Evolutionary conservation across 1,140 invertebrate species (phyloP).

Genomic region (Delia radicum): DNA sequence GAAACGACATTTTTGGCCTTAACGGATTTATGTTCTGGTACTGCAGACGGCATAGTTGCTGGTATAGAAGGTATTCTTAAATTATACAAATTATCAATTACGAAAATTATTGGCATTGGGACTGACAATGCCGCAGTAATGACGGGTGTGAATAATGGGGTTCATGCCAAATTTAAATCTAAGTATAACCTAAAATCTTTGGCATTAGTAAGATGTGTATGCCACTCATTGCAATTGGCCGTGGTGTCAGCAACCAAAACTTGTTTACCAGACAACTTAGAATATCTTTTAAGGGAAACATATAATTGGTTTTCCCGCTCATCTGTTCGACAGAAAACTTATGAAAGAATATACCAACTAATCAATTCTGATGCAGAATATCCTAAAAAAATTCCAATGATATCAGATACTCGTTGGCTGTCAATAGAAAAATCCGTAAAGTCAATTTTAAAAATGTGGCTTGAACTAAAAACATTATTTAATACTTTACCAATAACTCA

Average conservation of each 20-base stretch:
- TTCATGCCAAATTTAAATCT: neutral
- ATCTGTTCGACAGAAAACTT: neutral
- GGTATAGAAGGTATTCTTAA: neutral
- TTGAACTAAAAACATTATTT: neutral
- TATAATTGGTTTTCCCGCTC: slow-evolving; percentile 13
- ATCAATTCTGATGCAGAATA: neutral
- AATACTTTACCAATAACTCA: neutral
- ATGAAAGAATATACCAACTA: neutral
- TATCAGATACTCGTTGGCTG: neutral
- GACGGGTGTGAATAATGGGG: slow-evolving; percentile 1
- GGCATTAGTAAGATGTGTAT: slow-evolving; percentile 1
- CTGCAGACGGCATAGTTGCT: neutral
- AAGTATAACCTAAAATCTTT: neutral
- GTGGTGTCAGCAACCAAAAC: slow-evolving; percentile 1
- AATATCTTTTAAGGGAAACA: neutral
- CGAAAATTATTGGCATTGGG: neutral
- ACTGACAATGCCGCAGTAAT: slow-evolving; percentile 12
- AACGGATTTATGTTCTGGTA: neutral
- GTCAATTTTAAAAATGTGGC: neutral
- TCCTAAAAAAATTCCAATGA: neutral
- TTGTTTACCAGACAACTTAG: neutral
- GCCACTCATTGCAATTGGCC: slow-evolving; percentile 7
- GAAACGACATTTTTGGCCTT: neutral
- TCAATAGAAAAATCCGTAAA: neutral
- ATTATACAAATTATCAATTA: neutral